Base-by-base conservation (phyloP, 1,140 invertebrate genomes). In the Halesus radiatus region DNA sequence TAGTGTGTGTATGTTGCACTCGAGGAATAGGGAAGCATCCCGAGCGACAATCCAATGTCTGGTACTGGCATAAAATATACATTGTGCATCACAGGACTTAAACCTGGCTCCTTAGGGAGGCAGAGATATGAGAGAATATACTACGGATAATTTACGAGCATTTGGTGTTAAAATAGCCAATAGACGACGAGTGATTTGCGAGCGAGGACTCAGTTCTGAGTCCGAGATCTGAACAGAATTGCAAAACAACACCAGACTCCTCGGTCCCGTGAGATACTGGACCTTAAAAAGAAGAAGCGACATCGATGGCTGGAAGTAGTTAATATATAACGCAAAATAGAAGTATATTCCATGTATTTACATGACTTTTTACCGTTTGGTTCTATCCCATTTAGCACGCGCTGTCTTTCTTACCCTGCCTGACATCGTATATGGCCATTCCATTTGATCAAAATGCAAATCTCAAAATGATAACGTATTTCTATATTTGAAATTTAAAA, bases 151-250 rank as follows among this genome's bases (percentile, higher is more conserved):
- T 81, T 77, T 82, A 82, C 70, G 78, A 60, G 66, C 66, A 64
- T 64, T 82, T 64, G 56, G 78, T 81, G 80, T 56, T 80, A 78
- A 79, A 82, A 66, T 80, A 77, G 75, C 66, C 78, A 74, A 82
- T 74, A 78, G 56, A 56, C 78, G 78, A 66, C 73, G 78, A 78
- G 32, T 82, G 81, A 82, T 82, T 80, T 82, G 80, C 70, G 62
- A 54, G 54, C 76, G 29, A 22, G 32, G 68, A 29, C 68, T 45
- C 29, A 6, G n/a, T n/a, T n/a, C n/a, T n/a, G n/a, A n/a, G n/a
- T n/a, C n/a, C n/a, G n/a, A 22, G 54, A n/a, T n/a, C 50, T 15
- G 26, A 15, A 3, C 52, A 22, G 70, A 54, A n/a, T 54, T 70
- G 3, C 66, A n/a, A 18, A 22, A 50, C 66, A 6, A 10, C 37